These are phyloP conservation scores for Poeciliopsis occidentalis DNA, from an alignment of 2,113 vertebrate genomes.

Conservation along the genomic window DNA sequence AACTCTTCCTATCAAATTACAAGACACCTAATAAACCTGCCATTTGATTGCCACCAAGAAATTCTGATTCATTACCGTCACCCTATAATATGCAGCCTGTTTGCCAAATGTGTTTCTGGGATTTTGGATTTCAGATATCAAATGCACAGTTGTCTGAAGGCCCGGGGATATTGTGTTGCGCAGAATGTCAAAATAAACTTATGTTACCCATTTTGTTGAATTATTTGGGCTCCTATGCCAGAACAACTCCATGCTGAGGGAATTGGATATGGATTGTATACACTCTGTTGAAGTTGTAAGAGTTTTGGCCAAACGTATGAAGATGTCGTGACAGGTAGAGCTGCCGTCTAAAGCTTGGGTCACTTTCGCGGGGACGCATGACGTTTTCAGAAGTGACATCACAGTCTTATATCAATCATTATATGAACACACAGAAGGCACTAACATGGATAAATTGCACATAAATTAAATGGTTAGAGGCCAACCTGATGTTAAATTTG, in stretches of 20 bases:
- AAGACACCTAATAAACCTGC: conserved; percentile 65
- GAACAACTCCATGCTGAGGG: background rate
- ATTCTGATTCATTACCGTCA: conserved; percentile 33
- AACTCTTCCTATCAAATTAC: conserved; percentile 47
- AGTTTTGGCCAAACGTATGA: conserved; percentile 44
- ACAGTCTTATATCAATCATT: too few species aligned
- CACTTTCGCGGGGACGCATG: too few species aligned
- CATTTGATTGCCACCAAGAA: conserved; percentile 53
- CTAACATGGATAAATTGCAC: too few species aligned
- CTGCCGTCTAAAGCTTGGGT: conserved; percentile 14
- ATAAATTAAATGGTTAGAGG: too few species aligned
- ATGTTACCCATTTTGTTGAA: conserved; percentile 50
- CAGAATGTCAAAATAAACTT: conserved; percentile 59
- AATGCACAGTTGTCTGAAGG: conserved; percentile 48
- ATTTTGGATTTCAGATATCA: conserved; percentile 52
- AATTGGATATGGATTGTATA: conserved; percentile 36
- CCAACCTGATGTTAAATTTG: too few species aligned
- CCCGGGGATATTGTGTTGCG: conserved; percentile 36
- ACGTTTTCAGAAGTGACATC: too few species aligned
- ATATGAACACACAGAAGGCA: too few species aligned
- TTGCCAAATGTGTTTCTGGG: conserved; percentile 52
- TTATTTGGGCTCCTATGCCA: conserved; percentile 45
- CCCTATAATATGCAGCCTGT: conserved; percentile 39
- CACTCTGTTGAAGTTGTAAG: conserved; percentile 30
- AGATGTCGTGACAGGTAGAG: conserved; percentile 53